Evolutionary conservation across 2,888 invertebrate genomes (phyloP).

Genomic region (Norana najaformis): DNA sequence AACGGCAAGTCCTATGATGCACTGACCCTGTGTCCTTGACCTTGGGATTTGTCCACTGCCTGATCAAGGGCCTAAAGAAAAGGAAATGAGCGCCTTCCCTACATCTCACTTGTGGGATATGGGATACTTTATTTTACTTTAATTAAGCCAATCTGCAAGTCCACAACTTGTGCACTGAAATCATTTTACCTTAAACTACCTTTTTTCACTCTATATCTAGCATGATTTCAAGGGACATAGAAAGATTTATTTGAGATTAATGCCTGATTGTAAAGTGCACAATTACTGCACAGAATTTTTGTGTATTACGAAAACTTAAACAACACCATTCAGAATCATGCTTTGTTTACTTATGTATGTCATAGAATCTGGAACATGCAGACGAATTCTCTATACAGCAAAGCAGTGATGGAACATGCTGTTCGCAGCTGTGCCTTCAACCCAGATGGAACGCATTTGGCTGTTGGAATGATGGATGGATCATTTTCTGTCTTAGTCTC

Average conservation of each 20-base stretch:
- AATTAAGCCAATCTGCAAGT: not conserved
- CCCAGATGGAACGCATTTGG: slow-evolving; percentile 57
- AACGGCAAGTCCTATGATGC: too few relatives aligned
- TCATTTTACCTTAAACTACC: not conserved
- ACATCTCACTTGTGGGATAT: too few relatives aligned
- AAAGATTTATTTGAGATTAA: not conserved
- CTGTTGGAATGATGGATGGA: slow-evolving; percentile 60
- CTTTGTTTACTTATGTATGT: not conserved
- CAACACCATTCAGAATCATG: not conserved
- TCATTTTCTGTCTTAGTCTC: slow-evolving; percentile 59
- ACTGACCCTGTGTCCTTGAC: too few relatives aligned
- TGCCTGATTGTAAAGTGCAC: not conserved
- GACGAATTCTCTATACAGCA: slow-evolving; percentile 54
- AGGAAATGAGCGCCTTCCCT: too few relatives aligned
- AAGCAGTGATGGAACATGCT: slow-evolving; percentile 56
- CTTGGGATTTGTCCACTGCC: too few relatives aligned
- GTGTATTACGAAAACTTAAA: not conserved
- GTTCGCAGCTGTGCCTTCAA: slow-evolving; percentile 61
- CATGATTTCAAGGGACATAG: not conserved
- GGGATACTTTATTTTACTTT: not conserved
- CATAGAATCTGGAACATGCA: slow-evolving; percentile 59
- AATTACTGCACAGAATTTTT: not conserved
- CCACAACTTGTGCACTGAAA: not conserved
- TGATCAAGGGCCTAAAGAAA: too few relatives aligned
- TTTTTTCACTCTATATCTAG: not conserved